Evolutionary conservation across 1,140 invertebrate genomes (phyloP), one percentile per base, ranked within the genome.

Genomic region (Eupristina koningsbergeri): DNA sequence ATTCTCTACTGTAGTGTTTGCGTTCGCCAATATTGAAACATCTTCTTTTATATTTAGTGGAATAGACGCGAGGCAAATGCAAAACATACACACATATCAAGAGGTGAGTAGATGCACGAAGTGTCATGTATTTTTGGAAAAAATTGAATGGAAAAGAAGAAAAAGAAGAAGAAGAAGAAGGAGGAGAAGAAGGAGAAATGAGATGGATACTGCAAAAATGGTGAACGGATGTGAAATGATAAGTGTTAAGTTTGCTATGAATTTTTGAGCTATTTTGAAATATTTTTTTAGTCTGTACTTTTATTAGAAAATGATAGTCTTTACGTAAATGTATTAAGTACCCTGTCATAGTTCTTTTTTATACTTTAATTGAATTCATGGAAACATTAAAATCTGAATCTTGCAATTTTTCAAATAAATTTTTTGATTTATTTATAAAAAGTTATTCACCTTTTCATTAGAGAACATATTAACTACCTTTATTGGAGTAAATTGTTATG

Each of bases 11-110:
- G 39, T 31, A 29, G 13, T 87, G 86, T 89, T 88, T 88, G 71
- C 73, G 82, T 81, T 73, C 85, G 86, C 86, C 88, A 88, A 89
- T 90, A 92, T 90, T 90, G 89, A 91, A 91, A 91, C 91, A 89
- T 88, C 86, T 89, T 87, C 73, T 78, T 80, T 86, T 89, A 89
- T 88, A 89, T 91, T 91, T 91, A 89, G 89, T 87, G 89, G 88
- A 39, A 58, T 73, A 69, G 84, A 87, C 85, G 83, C 26, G 47
- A 79, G 80, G 86, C 84, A 87, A 88, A 88, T 85, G 87, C 78
- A 83, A 86, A 85, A 87, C 58, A 69, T 75, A 86, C 31, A 81
- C n/a, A 81, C 75, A 15, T 17, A 41, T n/a, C n/a, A 31, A 36
- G 36, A 41, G 22, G 36, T 41, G 67, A 8, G 13, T 36, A 19